Evolutionary conservation across 37 sponge, comb jelly and placozoan species (phyloP), one percentile per base, ranked within the genome.

Genomic region (Agelas oroides): DNA sequence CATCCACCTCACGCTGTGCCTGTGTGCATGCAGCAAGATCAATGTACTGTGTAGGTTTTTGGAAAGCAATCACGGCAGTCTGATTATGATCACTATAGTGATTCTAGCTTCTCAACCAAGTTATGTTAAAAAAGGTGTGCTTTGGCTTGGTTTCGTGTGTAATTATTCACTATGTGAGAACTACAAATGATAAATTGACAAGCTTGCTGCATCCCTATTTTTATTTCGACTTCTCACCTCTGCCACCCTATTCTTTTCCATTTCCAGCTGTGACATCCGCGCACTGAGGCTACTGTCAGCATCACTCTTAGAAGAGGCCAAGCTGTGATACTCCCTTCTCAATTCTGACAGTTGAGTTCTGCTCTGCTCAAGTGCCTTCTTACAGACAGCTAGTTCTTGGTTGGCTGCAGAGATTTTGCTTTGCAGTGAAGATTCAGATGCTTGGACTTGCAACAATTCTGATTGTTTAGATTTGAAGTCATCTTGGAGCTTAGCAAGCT

Each of bases 231-330:
- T n/a, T n/a, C 41, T 46, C 24, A 72, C 73, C 38, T 72, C 73
- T 23, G 14, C 73, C 12, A 12, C 12, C 73, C 17, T 76, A 25
- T 65, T 39, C 52, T 67, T 65, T 20, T 80, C 81, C 1, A 34
- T 27, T 68, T 80, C 69, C 12, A 80, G 70, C 70, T 65, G 54
- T n/a, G 80, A 35, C 18, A 23, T 58, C 35, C 25, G 35, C 8
- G 37, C 11, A 33, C 61, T 38, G 12, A 78, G 40, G 37, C 33
- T 25, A 18, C 25, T n/a, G 18, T 78, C 41, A 17, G 46, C 20
- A 20, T 61, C 24, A 16, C 28, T 63, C 41, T 72, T 37, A 41
- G 46, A 59, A 1, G 41, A 30, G 15, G 23, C 17, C 72, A 68
- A 23, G 20, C n/a, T 20, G 12, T 58, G 18, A 1, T 54, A 69